phyloP scores from a whole-genome alignment of 2,888 invertebrate species.

The Chrysodeixis includens region DNA sequence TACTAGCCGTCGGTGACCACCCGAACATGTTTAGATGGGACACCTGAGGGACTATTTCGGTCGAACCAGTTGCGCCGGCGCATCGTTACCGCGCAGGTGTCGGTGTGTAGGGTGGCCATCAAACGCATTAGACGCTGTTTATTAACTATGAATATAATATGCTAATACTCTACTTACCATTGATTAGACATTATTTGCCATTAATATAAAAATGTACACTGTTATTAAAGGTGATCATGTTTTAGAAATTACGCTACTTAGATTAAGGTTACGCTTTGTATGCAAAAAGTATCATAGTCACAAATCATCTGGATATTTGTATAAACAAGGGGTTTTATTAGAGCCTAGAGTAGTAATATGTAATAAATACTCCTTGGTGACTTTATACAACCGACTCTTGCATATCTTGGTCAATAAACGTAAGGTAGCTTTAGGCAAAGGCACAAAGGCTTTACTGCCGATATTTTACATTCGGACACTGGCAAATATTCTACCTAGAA shows the following conservation, averaged over 20 bases:
- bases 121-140: slow-evolving; percentile 43
- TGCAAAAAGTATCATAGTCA: not conserved
- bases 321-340: slow-evolving; percentile 44
- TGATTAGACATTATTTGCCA: slow-evolving; percentile 29
- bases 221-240: not conserved
- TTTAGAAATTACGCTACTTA: not conserved
- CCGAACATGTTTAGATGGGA: slow-evolving; percentile 56
- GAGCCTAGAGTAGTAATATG: slow-evolving; percentile 6
- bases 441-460: slow-evolving; percentile 35
- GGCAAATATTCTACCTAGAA: slow-evolving; percentile 29
- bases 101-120: slow-evolving; percentile 38
- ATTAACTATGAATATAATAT: slow-evolving; percentile 37
- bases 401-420: slow-evolving; percentile 39
- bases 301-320: slow-evolving; percentile 18
- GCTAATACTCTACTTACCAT: slow-evolving; percentile 38
- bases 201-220: not conserved
- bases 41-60: slow-evolving; percentile 74
- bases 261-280: not conserved
- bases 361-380: slow-evolving; percentile 42
- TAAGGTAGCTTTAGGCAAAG: slow-evolving; percentile 31
- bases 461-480: slow-evolving; percentile 31
- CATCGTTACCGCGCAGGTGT: slow-evolving; percentile 64
- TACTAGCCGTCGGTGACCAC: slow-evolving; percentile 58
- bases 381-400: slow-evolving; percentile 24
- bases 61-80: slow-evolving; percentile 62